Base-by-base conservation (phyloP, 2,797 vertebrate species). In the Falco cherrug region DNA sequence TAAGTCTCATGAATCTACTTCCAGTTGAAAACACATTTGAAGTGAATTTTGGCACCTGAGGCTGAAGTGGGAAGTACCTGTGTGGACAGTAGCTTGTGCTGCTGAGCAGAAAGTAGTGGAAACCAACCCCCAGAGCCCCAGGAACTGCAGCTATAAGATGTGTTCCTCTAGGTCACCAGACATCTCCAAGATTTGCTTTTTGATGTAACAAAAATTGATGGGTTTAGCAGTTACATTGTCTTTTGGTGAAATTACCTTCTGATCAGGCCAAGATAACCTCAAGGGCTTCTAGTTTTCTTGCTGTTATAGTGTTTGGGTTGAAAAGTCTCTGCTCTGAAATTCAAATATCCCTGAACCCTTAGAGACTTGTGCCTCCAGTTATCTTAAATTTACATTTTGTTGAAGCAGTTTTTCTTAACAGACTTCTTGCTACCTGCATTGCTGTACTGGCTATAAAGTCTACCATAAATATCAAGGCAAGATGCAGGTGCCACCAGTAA, bases 141-240 rank as follows among this genome's bases (percentile, higher is more conserved):
- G 29, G 59, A 90, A 33, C 25, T 68, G n/a, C 29, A 83, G 1
- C 15, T 64, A 5, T 18, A n/a, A 76, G 6, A 10, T 76, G 1
- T 3, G 16, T 45, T 83, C 7, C 10, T 16, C 8, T 16, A 31
- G 15, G 4, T 47, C 33, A 75, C 6, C 19, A 90, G 19, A 10
- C 1, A 56, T 35, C n/a, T 50, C 12, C 47, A 35, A 56, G 5
- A 28, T 80, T 60, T 68, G 10, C 7, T 74, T 80, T 87, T 47
- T 31, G 10, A 16, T 50, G 7, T 20, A 50, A 45, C 39, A 4
- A 68, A 60, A 78, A 29, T 9, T 35, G 12, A 31, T 33, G 15
- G 0, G 1, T 71, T 86, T 75, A 39, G 10, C 18, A 61, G 20
- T 21, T 63, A 24, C 1, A 0, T 26, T 81, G 22, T n/a, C 10